These are phyloP conservation scores for Palythoa caribaeorum DNA, from an alignment of 92 coral and sea anemone genomes.

Conservation along the genomic window DNA sequence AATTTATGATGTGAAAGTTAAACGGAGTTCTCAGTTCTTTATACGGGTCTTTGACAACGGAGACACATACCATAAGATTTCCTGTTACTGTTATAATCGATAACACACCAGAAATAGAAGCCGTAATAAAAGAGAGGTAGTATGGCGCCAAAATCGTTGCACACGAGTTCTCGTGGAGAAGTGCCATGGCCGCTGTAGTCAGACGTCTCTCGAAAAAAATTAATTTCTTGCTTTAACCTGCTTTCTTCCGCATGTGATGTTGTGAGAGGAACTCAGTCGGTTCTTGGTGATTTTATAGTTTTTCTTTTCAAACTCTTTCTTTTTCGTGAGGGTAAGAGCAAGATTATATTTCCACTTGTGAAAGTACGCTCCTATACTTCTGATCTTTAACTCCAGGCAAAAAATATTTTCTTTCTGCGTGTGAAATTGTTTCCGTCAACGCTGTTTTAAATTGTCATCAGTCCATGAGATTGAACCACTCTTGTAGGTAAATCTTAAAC, in stretches of 20 bases:
- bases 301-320: no score
- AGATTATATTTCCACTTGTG: no score
- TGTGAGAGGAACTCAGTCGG: neutral
- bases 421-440: no score
- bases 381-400: no score
- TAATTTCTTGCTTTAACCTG: neutral
- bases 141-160: slow-evolving; percentile 53
- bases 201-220: neutral
- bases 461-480: no score
- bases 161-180: neutral
- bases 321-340: no score
- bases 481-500: no score
- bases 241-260: neutral
- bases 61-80: slow-evolving; percentile 81
- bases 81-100: slow-evolving; percentile 81
- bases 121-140: slow-evolving; percentile 77
- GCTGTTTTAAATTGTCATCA: no score
- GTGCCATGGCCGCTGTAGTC: neutral
- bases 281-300: neutral
- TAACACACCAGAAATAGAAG: slow-evolving; percentile 68
- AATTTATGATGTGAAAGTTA: slow-evolving; percentile 80
- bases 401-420: no score
- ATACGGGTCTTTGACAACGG: slow-evolving; percentile 84
- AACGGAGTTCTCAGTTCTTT: slow-evolving; percentile 83
- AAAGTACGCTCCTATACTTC: no score